Percentiles rank a stretch among this genome's conserved stretches.
phyloP scores from a whole-genome alignment of 2,888 invertebrate species.

The Malthinus flaveolus region DNA sequence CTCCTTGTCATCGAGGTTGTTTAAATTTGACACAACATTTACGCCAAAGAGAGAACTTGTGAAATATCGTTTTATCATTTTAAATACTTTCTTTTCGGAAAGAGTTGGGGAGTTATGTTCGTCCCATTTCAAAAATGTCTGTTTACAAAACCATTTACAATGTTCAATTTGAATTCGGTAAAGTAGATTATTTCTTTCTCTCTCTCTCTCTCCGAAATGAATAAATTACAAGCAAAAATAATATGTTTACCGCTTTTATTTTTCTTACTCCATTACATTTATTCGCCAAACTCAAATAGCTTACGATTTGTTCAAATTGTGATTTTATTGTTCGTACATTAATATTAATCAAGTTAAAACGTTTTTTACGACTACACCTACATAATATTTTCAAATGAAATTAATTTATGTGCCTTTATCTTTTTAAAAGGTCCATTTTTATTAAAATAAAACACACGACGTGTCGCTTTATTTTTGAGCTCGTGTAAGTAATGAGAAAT shows the following conservation, averaged over 20 bases:
- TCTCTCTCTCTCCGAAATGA: constrained; percentile 9
- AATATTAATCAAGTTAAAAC: constrained; percentile 37
- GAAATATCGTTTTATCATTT: constrained; percentile 17
- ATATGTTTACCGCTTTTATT: constrained; percentile 25
- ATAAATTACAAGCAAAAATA: constrained; percentile 17
- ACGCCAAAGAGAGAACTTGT: no score
- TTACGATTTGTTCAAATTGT: constrained; percentile 32
- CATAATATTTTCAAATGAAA: no score
- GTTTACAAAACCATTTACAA: constrained; percentile 25
- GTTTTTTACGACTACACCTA: no score
- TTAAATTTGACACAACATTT: no score
- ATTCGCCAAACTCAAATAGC: constrained; percentile 3
- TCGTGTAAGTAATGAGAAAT: no score
- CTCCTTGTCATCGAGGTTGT: no score
- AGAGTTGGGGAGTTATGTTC: background rate
- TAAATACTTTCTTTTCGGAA: background rate
- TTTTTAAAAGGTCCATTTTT: no score
- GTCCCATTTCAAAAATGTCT: constrained; percentile 11
- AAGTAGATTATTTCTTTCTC: constrained; percentile 17
- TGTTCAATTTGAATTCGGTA: constrained; percentile 13
- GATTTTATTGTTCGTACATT: constrained; percentile 42
- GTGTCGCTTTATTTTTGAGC: no score
- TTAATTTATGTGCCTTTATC: no score
- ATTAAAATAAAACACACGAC: no score
- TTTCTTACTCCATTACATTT: constrained; percentile 34